Conservation (phyloP, 2,113 vertebrate species). For the Sclerurus mexicanus region DNA sequence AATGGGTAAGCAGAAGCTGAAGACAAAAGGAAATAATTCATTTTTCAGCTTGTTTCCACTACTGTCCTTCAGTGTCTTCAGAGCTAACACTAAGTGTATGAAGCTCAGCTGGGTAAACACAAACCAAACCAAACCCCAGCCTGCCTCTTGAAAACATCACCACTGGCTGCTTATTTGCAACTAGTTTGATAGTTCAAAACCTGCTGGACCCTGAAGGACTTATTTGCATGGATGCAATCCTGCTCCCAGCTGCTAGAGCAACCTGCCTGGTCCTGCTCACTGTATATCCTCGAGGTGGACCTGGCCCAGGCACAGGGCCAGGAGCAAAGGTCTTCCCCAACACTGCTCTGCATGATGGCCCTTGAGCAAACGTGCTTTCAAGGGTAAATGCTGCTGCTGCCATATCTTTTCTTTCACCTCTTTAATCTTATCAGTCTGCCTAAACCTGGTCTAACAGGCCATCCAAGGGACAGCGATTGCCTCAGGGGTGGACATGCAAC, state of each 20-base stretch:
- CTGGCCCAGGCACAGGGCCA: fast-evolving
- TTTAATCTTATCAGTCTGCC: slow-evolving; percentile 52
- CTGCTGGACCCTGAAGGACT: not conserved
- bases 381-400: not conserved
- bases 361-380: not conserved
- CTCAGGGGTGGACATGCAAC: slow-evolving; percentile 29
- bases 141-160: not conserved
- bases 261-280: not conserved
- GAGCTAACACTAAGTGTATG: not conserved
- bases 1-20: not conserved
- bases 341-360: not conserved
- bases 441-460: slow-evolving; percentile 52
- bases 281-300: fast-evolving
- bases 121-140: not conserved
- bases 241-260: not conserved
- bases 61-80: not conserved
- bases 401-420: slow-evolving; percentile 40
- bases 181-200: not conserved
- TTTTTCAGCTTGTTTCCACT: slow-evolving; percentile 2
- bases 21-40: slow-evolving; percentile 21
- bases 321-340: not conserved
- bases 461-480: slow-evolving; percentile 36
- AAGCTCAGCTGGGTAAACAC: not conserved
- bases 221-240: not conserved
- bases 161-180: not conserved